phyloP scores from a whole-genome alignment of 2,113 vertebrate species.

The Prochilodus magdalenae region DNA sequence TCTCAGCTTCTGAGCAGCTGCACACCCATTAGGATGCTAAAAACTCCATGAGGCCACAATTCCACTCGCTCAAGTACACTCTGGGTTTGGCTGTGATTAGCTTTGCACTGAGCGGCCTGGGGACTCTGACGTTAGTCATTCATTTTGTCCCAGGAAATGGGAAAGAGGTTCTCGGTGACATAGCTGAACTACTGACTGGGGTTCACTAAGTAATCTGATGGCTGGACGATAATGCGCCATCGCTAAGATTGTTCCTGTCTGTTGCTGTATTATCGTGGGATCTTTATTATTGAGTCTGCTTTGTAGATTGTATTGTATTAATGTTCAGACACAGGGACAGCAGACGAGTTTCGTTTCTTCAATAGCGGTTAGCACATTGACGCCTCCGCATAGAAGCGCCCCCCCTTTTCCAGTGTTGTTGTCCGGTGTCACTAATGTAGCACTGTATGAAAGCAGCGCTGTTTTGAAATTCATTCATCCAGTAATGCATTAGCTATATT shows the following conservation, averaged over 20 bases:
- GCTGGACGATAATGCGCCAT: too few relatives aligned
- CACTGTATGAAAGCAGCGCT: too few relatives aligned
- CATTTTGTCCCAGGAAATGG: background rate
- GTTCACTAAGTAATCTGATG: background rate
- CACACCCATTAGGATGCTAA: constrained; percentile 34
- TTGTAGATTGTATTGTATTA: background rate
- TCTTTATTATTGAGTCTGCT: too few relatives aligned
- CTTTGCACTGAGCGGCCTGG: background rate
- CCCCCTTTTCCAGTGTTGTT: too few relatives aligned
- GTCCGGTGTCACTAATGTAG: too few relatives aligned
- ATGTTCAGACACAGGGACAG: background rate
- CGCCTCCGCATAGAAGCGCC: too few relatives aligned
- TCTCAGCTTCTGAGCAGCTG: constrained; percentile 33
- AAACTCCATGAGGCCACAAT: constrained; percentile 18
- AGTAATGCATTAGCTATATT: too few relatives aligned
- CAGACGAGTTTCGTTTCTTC: too few relatives aligned
- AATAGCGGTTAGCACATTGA: too few relatives aligned
- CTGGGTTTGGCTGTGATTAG: constrained; percentile 12
- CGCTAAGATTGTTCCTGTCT: background rate
- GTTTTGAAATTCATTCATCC: too few relatives aligned
- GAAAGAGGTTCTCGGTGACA: background rate
- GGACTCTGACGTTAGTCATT: background rate
- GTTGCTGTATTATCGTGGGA: background rate
- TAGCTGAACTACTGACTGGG: background rate
- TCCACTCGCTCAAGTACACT: constrained; percentile 16